phyloP scores from a whole-genome alignment of 2,113 vertebrate species.

The Carassius auratus region DNA sequence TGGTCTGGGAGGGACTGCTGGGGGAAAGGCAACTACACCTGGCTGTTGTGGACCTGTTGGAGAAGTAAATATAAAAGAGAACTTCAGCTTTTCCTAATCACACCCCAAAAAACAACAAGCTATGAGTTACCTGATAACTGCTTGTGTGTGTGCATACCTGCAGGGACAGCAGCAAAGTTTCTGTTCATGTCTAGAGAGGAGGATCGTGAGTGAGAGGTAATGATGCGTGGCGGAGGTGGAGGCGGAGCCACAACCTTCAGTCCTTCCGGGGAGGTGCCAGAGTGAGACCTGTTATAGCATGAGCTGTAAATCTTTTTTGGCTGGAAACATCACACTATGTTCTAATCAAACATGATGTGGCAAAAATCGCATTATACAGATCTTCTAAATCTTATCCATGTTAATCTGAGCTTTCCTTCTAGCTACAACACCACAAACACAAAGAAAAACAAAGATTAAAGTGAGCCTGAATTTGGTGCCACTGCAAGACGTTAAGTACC shows the following conservation, averaged over 20 bases:
- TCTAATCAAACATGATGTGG: background rate
- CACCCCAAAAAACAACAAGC: background rate
- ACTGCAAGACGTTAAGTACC: constrained; percentile 71
- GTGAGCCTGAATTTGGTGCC: background rate
- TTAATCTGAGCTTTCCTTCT: background rate
- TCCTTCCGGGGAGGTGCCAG: constrained; percentile 90
- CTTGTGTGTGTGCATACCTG: constrained; percentile 71
- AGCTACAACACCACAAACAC: background rate
- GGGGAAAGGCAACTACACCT: constrained; percentile 87
- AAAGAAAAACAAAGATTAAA: background rate
- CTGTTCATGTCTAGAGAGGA: constrained; percentile 97
- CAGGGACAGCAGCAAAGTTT: constrained; percentile 82
- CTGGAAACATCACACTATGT: background rate
- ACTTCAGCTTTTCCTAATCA: background rate
- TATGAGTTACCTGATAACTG: background rate
- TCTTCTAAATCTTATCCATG: background rate
- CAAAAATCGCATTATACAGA: too few species aligned
- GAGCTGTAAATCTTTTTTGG: background rate
- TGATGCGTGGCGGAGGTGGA: constrained; percentile 92
- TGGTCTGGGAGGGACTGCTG: constrained; percentile 94
- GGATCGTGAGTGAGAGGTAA: constrained; percentile 93
- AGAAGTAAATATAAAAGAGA: background rate
- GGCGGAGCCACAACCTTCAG: constrained; percentile 87
- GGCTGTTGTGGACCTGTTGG: constrained; percentile 82
- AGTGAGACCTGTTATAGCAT: constrained; percentile 85